Base-by-base conservation (phyloP, 92 coral and sea anemone species). In the Phymanthus crucifer region DNA sequence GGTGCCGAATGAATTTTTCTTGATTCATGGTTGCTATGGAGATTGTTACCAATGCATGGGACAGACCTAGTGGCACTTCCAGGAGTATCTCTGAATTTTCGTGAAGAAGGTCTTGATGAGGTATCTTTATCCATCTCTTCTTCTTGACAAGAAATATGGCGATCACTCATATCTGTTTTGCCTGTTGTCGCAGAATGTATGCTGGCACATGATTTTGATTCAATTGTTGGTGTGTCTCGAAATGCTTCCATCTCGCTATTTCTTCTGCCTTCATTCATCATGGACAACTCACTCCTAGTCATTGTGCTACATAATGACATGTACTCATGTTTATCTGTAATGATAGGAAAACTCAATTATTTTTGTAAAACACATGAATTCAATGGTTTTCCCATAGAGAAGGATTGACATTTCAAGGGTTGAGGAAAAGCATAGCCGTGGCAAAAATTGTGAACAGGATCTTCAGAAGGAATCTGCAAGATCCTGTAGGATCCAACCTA, bases 291-390 rank as follows among this genome's bases (percentile, higher is more conserved):
- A 65, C 77, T 71, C 54, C 54, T 46, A 26, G 86, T 80, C 64
- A 73, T 43, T 33, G 74, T 82, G 50, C 97, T 93, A 75, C 79
- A 85, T 21, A 93, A 67, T 54, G 97, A 93, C 97, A 93, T 90
- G 86, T 90, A 93, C 50, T 93, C 97, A 48, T 90, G 87, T 45
- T 87, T 86, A 26, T 93, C 97, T 93, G 72, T 29, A n/a, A n/a
- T n/a, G n/a, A n/a, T n/a, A n/a, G n/a, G n/a, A n/a, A n/a, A n/a
- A n/a, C n/a, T n/a, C n/a, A n/a, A n/a, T n/a, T n/a, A n/a, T n/a
- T n/a, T 29, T 66, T 21, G 6, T 17, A 1, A 32, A 18, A 24
- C 29, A 66, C 6, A 65, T 65, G 16, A 2, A 57, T 26, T 57
- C 23, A 13, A 19, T 13, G 5, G 9, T 57, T 19, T 57, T 1